Base-by-base conservation (phyloP, 2,797 vertebrate genomes). In the Pangasius macronema region DNA sequence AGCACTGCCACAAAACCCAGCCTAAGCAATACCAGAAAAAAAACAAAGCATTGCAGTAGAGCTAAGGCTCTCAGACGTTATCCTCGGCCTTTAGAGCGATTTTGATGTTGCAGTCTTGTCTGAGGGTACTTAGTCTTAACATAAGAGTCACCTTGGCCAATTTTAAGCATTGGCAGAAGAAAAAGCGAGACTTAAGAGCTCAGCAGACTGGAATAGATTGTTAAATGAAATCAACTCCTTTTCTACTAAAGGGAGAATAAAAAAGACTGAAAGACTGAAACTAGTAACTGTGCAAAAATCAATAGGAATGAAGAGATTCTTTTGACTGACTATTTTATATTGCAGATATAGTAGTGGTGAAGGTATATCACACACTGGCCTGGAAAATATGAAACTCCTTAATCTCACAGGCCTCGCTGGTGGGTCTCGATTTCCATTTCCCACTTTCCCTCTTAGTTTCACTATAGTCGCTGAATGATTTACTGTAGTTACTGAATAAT, bases 181-280 rank as follows among this genome's bases (percentile, higher is more conserved):
- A 49, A 67, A 80, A 63, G 30, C 24, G 55, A 51, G 27, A 27
- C 13, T 8, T 85, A 59, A 73, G 36, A 68, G 55, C 33, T 36
- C 63, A 70, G 75, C 33, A 88, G 39, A 51, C 30, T 81, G 83
- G 83, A 88, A 83, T 87, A 83, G 70, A 83, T 22, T 68, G 27
- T 20, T 75, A 87, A 87, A 85, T 53, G 27, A 85, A 88, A 84
- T 87, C 72, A 67, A 70, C 51, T 57, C 63, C 5, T 7, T 33
- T 72, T 55, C 75, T 53, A 51, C 75, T 70, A 13, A 61, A 82
- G 67, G 77, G 57, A 82, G 77, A 11, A 14, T 73, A 39, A 61
- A 85, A 65, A 67, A 65, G 49, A 57, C 70, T 24, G 42, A 46
- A 46, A 46, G 42, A 46, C 22, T 39, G 85, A 85, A 82, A 76